Base-by-base conservation (phyloP, 2,113 vertebrate genomes). In the Agelaius tricolor region DNA sequence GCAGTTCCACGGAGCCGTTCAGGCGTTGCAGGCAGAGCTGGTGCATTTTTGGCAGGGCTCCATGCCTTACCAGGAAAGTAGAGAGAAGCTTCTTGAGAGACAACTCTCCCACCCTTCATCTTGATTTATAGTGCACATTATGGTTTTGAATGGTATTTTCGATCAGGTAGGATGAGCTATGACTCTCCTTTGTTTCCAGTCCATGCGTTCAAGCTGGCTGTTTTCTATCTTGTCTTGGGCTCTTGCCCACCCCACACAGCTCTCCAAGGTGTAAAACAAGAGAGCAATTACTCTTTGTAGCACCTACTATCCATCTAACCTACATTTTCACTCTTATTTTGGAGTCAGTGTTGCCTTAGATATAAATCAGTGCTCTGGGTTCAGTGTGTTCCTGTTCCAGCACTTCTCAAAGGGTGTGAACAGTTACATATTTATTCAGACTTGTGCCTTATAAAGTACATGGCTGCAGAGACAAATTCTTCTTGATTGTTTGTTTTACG, bases 401-500 rank as follows among this genome's bases (percentile, higher is more conserved):
- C 5, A 2, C 72, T 93, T 77, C 58, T 54, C 6, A 81, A 90
- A 92, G 90, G 92, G 93, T 94, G 95, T 94, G 93, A 93, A 86
- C 68, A 67, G 72, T 89, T 83, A 57, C 72, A 28, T 95, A 80
- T 96, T 96, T 96, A 93, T 95, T 93, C 92, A 93, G 92, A 81
- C 88, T 91, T 57, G 55, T 90, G 79, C 87, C 47, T 91, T 88
- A 57, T 49, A 90, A 96, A 96, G 90, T 37, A 55, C 63, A 74
- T 18, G 75, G 72, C 75, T 91, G 75, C 1, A 4, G 75, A 67
- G 78, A 92, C 85, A 94, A 88, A 91, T 69, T 82, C 75, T 86
- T 72, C 55, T 21, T 65, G 37, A 46, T 39, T 94, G 89, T 95
- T 97, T 94, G 79, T 33, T 96, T 96, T 96, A 93, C 0, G 0